Percentiles rank a stretch among this genome's conserved stretches.
These are phyloP conservation scores for Carapus acus DNA, from an alignment of 2,797 vertebrate species.

Conservation along the genomic window DNA sequence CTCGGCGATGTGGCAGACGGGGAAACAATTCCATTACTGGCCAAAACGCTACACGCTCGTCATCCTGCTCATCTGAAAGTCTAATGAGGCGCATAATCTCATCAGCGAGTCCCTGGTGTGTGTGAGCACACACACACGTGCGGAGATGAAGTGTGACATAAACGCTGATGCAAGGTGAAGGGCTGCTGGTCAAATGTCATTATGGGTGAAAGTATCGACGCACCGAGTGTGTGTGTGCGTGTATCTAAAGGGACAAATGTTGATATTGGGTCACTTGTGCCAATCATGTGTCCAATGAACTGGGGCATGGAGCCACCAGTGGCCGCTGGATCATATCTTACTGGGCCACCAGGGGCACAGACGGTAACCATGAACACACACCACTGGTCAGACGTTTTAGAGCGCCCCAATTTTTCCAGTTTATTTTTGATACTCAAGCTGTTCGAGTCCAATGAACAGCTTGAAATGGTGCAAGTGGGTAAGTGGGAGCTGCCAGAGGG, in stretches of 20 bases:
- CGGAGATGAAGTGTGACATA: constrained; percentile 26
- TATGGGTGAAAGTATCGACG: constrained; percentile 5
- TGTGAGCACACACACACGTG: not conserved
- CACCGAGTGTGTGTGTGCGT: constrained; percentile 1
- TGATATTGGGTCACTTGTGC: not conserved
- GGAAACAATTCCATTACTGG: constrained; percentile 29
- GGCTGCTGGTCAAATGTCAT: constrained; percentile 21
- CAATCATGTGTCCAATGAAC: not conserved
- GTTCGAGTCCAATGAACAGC: too few species aligned
- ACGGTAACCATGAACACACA: too few species aligned
- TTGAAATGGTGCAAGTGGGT: too few species aligned
- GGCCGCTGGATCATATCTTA: too few species aligned
- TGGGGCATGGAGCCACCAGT: too few species aligned
- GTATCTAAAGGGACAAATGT: not conserved
- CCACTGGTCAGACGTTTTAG: too few species aligned
- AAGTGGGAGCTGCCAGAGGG: too few species aligned
- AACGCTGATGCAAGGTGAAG: constrained; percentile 33
- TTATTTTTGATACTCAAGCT: too few species aligned
- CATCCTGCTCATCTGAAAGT: constrained; percentile 35
- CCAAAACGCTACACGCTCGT: constrained; percentile 20
- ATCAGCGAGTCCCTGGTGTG: constrained; percentile 19
- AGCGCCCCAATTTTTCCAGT: too few species aligned
- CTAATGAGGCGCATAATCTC: constrained; percentile 33
- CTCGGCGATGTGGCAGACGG: constrained; percentile 23
- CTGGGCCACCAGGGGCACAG: too few species aligned